A percentile compares a stretch with the other conserved stretches of the same genome.
Conservation (phyloP, 2,113 vertebrate genomes). For the Pachypanchax playfairii region DNA sequence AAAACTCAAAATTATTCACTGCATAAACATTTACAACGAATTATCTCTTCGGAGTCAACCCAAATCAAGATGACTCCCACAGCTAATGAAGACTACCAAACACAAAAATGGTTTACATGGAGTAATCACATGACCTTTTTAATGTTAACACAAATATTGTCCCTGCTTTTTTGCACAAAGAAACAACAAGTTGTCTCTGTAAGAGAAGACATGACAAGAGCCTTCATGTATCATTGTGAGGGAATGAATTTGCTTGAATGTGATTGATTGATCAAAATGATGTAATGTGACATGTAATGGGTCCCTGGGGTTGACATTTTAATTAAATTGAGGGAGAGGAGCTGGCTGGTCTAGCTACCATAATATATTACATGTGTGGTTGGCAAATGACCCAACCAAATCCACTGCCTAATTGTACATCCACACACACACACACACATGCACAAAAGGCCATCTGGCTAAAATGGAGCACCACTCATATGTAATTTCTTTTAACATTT, state of each 20-base stretch:
- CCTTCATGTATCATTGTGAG: conserved; percentile 17
- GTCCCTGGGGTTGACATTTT: conserved; percentile 40
- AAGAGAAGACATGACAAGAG: not conserved
- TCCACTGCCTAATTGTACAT: conserved; percentile 25
- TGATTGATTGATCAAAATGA: conserved; percentile 44
- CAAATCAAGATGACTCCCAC: too few species aligned
- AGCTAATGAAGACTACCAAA: too few species aligned
- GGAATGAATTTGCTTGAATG: conserved; percentile 14
- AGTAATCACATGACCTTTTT: conserved; percentile 14
- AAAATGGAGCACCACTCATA: too few species aligned
- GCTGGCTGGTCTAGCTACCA: conserved; percentile 26
- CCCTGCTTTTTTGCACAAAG: conserved; percentile 20
- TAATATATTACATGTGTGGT: conserved; percentile 51
- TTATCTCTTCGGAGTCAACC: too few species aligned
- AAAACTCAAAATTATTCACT: too few species aligned
- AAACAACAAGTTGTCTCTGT: conserved; percentile 31
- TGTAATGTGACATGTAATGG: conserved; percentile 30
- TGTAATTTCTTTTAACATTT: too few species aligned
- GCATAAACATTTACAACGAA: too few species aligned
- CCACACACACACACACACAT: conserved; percentile 3
- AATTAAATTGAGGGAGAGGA: conserved; percentile 55
- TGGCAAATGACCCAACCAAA: conserved; percentile 21
- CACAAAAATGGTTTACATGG: too few species aligned
- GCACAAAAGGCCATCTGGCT: conserved; percentile 37
- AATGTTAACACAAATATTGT: conserved; percentile 34